Conservation (phyloP, 2,113 vertebrate genomes). For the Pogona vitticeps region DNA sequence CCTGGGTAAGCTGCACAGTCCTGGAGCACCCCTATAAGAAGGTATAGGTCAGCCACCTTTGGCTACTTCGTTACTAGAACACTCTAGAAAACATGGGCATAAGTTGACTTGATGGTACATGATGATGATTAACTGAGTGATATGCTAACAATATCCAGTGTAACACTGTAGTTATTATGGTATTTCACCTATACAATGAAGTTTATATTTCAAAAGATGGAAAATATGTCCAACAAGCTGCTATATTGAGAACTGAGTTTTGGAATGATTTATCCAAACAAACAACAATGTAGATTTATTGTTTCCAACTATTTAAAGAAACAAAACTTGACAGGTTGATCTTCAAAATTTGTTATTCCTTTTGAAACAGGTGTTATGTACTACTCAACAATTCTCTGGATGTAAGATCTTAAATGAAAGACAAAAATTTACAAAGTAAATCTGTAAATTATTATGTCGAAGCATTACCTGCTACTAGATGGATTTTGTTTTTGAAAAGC, state of each 20-base stretch:
- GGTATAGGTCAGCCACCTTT: too few relatives aligned
- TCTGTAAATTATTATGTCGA: not conserved
- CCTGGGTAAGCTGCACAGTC: too few relatives aligned
- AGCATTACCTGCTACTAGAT: not conserved
- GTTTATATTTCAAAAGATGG: not conserved
- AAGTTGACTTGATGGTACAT: too few relatives aligned
- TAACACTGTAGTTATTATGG: not conserved
- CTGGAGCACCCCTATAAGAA: too few relatives aligned
- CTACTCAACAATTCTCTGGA: constrained; percentile 39
- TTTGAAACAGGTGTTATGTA: constrained; percentile 32
- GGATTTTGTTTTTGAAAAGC: constrained; percentile 17
- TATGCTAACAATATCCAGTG: not conserved
- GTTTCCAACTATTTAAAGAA: constrained; percentile 45
- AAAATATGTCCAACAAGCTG: not conserved
- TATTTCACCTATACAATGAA: not conserved
- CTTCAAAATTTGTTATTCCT: constrained; percentile 60
- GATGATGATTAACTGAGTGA: not conserved
- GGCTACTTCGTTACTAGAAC: too few relatives aligned
- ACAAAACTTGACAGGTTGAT: constrained; percentile 44
- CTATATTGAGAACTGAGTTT: not conserved
- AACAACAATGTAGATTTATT: constrained; percentile 56
- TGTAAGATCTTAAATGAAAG: constrained; percentile 28
- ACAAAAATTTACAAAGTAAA: constrained; percentile 42
- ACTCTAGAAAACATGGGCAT: too few relatives aligned
- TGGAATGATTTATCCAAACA: constrained; percentile 49